Evolutionary conservation across 2,797 vertebrate genomes (phyloP).

Genomic region (Gallirallus australis): DNA sequence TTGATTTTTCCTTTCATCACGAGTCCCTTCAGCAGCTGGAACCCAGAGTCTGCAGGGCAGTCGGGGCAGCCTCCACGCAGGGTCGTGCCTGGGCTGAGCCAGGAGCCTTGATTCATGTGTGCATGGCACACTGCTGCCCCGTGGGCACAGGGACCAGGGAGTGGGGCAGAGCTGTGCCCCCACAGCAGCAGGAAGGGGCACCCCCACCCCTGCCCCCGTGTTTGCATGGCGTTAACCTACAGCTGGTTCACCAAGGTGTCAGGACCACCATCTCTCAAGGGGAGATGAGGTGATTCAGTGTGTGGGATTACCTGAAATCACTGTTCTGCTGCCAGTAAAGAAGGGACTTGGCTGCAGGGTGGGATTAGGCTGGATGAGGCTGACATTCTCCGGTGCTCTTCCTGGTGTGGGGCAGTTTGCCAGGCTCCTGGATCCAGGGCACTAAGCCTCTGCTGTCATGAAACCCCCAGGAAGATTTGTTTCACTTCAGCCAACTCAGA

Average conservation of each 20-base stretch:
- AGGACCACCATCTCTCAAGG: not conserved
- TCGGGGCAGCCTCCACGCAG: too few species aligned
- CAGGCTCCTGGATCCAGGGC: not conserved
- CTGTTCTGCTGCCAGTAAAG: accelerated
- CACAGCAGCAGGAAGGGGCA: not conserved
- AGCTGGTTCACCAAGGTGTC: not conserved
- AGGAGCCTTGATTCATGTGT: accelerated
- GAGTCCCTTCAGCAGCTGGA: not conserved
- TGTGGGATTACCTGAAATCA: too few species aligned
- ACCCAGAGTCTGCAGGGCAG: not conserved
- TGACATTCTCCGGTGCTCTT: too few species aligned
- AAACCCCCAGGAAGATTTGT: not conserved
- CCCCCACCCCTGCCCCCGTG: accelerated
- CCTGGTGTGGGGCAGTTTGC: too few species aligned
- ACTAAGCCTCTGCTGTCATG: not conserved
- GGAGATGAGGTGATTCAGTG: not conserved
- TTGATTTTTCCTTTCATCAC: not conserved
- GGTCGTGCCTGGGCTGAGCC: too few species aligned
- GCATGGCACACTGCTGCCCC: accelerated
- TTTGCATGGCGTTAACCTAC: too few species aligned
- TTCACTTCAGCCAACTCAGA: not conserved
- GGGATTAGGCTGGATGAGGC: too few species aligned
- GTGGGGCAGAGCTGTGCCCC: not conserved
- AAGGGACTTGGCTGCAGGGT: not conserved
- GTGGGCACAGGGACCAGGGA: accelerated